phyloP scores from a whole-genome alignment of 2,113 vertebrate genomes.

The Paratilapia polleni region DNA sequence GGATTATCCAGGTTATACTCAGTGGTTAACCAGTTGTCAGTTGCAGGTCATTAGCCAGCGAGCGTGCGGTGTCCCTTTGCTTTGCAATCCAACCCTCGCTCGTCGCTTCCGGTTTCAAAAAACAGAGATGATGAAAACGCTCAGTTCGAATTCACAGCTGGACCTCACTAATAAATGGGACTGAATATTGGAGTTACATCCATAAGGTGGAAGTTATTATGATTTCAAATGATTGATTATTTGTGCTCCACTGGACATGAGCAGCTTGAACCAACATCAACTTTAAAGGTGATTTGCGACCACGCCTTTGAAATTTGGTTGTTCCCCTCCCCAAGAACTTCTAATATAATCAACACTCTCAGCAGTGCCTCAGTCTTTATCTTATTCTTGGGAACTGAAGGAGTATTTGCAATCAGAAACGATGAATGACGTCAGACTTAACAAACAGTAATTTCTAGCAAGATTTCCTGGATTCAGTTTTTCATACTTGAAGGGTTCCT shows the following conservation, averaged over 20 bases:
- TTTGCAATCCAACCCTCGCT: too few species aligned
- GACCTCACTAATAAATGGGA: background rate
- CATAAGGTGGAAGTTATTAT: accelerated
- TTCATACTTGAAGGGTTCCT: too few species aligned
- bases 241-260: background rate
- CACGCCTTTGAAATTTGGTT: too few species aligned
- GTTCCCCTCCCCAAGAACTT: too few species aligned
- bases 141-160: background rate
- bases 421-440: too few species aligned
- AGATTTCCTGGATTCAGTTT: too few species aligned
- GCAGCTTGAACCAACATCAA: background rate
- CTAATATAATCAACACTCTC: too few species aligned
- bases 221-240: background rate
- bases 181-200: accelerated
- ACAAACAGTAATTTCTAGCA: too few species aligned
- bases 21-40: background rate
- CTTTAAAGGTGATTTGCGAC: background rate
- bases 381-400: too few species aligned
- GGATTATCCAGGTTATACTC: background rate
- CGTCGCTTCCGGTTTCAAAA: accelerated
- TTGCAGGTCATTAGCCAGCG: background rate
- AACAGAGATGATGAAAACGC: background rate
- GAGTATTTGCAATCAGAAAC: too few species aligned
- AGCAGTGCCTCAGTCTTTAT: too few species aligned
- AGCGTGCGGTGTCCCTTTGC: background rate